A percentile compares a stretch with the other conserved stretches of the same genome.
Evolutionary conservation across 2,113 vertebrate species (phyloP).

Genomic region (Loxodonta africana): DNA sequence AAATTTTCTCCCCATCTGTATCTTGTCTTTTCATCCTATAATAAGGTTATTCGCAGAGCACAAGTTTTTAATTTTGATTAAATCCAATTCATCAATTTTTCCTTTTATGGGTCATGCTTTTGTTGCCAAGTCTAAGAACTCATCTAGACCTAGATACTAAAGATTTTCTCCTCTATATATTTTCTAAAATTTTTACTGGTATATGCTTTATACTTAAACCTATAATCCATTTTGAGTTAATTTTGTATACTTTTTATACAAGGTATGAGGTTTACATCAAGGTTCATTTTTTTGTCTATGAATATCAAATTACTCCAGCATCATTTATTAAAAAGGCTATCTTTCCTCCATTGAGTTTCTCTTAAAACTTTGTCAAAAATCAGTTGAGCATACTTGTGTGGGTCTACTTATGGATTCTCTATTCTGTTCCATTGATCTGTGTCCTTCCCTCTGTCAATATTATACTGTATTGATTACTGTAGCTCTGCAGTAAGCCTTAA

Average conservation of each 20-base stretch:
- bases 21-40: neutral
- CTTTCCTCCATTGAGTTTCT: neutral
- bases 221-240: neutral
- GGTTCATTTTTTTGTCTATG: neutral
- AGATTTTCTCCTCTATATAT: neutral
- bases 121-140: slow-evolving; percentile 25
- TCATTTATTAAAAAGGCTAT: neutral
- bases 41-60: neutral
- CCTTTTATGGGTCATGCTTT: neutral
- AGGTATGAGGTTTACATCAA: neutral
- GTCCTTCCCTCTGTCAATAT: neutral
- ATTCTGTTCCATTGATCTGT: neutral
- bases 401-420: neutral
- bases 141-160: neutral
- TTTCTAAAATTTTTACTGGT: neutral
- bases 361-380: slow-evolving; percentile 26
- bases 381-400: neutral
- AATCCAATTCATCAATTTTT: neutral
- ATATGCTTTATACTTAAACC: neutral
- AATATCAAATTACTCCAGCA: neutral
- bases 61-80: neutral
- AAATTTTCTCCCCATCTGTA: neutral
- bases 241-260: neutral
- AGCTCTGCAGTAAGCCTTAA: neutral
- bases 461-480: neutral